A percentile compares a stretch with the other conserved stretches of the same genome.
Evolutionary conservation across 2,888 invertebrate species (phyloP).

Genomic region (Deilephila elpenor): DNA sequence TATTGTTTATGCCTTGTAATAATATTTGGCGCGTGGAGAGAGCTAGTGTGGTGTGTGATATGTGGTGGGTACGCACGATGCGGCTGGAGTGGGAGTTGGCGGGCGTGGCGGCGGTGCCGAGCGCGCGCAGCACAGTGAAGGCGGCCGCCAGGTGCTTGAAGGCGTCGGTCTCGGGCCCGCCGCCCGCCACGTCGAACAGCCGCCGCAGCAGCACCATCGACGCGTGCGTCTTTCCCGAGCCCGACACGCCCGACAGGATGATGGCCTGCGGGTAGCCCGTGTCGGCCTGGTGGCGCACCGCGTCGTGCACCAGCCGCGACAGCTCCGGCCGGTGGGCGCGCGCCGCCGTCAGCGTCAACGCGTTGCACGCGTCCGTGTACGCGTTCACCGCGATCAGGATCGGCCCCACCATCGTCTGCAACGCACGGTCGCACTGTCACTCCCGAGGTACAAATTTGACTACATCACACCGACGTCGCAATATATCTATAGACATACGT

Average conservation of each 20-base stretch:
- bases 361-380: constrained; percentile 94
- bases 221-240: constrained; percentile 97
- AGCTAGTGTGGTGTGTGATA: neutral
- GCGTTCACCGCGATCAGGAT: constrained; percentile 96
- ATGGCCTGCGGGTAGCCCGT: constrained; percentile 92
- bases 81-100: constrained; percentile 96
- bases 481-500: constrained; percentile 86
- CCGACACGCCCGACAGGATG: constrained; percentile 89
- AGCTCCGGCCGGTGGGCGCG: constrained; percentile 93
- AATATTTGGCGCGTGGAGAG: no score
- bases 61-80: constrained; percentile 87
- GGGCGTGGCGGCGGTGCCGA: constrained; percentile 95
- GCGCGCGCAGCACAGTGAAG: constrained; percentile 95
- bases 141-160: constrained; percentile 98
- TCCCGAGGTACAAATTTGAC: neutral
- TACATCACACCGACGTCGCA: no score
- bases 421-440: neutral
- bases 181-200: constrained; percentile 96
- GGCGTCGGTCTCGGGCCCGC: constrained; percentile 97
- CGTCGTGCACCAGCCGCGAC: constrained; percentile 95
- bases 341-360: constrained; percentile 91
- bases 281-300: constrained; percentile 96
- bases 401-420: constrained; percentile 96
- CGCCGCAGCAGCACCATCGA: constrained; percentile 95
- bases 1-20: no score